Evolutionary conservation across 1,140 invertebrate species (phyloP), one percentile per base, ranked within the genome.

Genomic region (Planococcus citri): DNA sequence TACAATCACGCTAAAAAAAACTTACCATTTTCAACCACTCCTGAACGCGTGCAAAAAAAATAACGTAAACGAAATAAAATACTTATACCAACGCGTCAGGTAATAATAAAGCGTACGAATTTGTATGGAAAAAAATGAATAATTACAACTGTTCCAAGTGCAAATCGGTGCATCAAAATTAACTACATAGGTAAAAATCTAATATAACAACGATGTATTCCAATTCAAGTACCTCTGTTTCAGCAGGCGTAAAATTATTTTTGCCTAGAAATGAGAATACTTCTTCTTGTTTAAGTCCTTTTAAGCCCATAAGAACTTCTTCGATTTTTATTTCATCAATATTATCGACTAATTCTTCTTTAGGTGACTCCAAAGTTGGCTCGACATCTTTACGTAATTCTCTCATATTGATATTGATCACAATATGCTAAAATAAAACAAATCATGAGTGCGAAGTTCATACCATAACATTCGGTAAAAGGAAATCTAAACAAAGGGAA

Each of bases 21-120:
- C 60, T 64, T 64, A 64, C 60, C 60, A 64, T 64, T 64, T 64
- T 64, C 20, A 64, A 64, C 60, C 60, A 64, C 22, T 64, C 60
- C 60, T 64, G 60, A 25, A 25, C 22, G 60, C 60, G 20, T 64
- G 60, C 60, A 25, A 64, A 58, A n/a, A n/a, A 64, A 64, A 10
- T 64, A 25, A 64, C 60, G 25, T 25, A 24, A 14, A 64, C n/a
- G 17, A 64, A 24, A 64, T 2, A 58, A 64, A 51, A 51, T 51
- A n/a, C n/a, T n/a, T n/a, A n/a, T n/a, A 51, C 17, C 12, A 51
- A 51, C 17, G 41, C 41, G 4, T 20, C 3, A n/a, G 6, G 17
- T 51, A 51, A 6, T 51, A 51, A 17, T n/a, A 17, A 51, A 51
- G 41, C 41, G 41, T 51, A 51, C 41, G n/a, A 51, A 20, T 51